Base-by-base conservation (phyloP, 2,113 vertebrate genomes). In the Callipepla squamata region DNA sequence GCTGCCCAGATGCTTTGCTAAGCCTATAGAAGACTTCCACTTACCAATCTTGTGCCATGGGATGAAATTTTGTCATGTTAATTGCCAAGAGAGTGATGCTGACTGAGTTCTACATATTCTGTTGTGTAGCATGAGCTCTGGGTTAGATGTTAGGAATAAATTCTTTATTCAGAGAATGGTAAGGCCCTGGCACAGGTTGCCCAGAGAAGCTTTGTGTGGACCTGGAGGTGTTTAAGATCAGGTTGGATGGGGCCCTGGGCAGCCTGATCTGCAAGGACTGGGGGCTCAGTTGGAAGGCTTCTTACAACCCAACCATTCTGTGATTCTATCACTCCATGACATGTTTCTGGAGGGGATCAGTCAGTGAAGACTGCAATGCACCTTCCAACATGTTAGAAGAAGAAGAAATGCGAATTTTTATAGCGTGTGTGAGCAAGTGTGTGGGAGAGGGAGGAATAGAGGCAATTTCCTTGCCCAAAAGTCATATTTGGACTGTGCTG, bases 61-160 rank as follows among this genome's bases (percentile, higher is more conserved):
- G 4, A n/a, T 6, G 9, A 48, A 72, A 42, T 7, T 90, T 72
- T 17, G 8, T 11, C 14, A 2, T 1, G 9, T 1, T 47, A 10
- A 48, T 26, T 30, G 42, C 57, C 51, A 79, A 73, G 59, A 50
- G 21, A 28, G 0, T 2, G 10, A 5, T 44, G 30, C 28, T 45
- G 13, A 11, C 48, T 51, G 47, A 68, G 65, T n/a, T 3, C 62
- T 25, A 66, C 90, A 61, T 19, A 14, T 1, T 3, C 8, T 22
- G 13, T 14, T 2, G 1, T 7, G 8, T 4, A 59, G 11, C 1
- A 0, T 26, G 22, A 53, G 51, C 51, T 53, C 26, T 28, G 51
- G 51, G 51, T 53, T 53, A 28, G 15, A 53, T 28, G 15, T 53
- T 16, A 53, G 26, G 26, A 53, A 53, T 53, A 28, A 28, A 16